Conservation (phyloP, 2,797 vertebrate species). For the Eidolon dupreanum region DNA sequence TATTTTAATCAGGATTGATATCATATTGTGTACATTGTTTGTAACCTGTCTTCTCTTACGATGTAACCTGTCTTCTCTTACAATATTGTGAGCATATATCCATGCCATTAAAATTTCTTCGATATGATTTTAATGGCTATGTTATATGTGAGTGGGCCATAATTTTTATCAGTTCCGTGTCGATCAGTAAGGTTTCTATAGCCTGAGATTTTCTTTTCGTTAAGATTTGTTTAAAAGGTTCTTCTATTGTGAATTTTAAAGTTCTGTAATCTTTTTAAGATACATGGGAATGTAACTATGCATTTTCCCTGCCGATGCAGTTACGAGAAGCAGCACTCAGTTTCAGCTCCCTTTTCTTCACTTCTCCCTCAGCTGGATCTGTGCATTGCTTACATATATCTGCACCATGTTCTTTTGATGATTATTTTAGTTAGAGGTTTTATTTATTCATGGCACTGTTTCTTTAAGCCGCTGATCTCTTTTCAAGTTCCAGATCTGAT, state of each 20-base stretch:
- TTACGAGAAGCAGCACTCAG: not conserved
- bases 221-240: conserved; percentile 13
- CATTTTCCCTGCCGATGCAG: not conserved
- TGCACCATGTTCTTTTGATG: conserved; percentile 57
- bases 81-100: not conserved
- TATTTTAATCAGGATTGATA: not conserved
- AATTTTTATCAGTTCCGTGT: conserved; percentile 1
- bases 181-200: conserved; percentile 36
- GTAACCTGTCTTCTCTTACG: not conserved
- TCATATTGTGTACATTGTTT: not conserved
- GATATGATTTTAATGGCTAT: not conserved
- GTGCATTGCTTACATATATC: not conserved
- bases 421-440: conserved; percentile 60
- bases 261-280: not conserved
- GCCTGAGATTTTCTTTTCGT: conserved; percentile 30
- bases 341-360: not conserved
- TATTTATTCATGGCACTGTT: conserved; percentile 62
- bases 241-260: not conserved
- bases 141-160: not conserved
- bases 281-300: not conserved
- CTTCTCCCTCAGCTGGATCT: not conserved
- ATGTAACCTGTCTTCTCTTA: not conserved
- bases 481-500: conserved; percentile 66
- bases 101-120: not conserved
- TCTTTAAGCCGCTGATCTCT: conserved; percentile 51